Conservation (phyloP, 2,797 vertebrate genomes). For the Odontamblyopus rebecca region DNA sequence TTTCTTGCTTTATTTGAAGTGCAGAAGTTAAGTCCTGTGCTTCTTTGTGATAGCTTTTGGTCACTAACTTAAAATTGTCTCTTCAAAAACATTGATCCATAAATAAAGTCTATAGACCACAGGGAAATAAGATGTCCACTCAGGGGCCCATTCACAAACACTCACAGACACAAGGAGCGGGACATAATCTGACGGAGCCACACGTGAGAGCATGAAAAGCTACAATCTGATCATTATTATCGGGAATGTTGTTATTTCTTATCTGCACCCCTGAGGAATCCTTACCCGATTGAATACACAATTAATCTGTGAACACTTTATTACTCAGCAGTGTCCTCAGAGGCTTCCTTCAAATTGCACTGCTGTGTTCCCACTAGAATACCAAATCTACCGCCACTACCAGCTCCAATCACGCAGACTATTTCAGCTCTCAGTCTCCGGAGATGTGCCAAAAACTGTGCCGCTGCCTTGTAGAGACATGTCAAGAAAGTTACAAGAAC, state of each 20-base stretch:
- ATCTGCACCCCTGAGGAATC: constrained; percentile 43
- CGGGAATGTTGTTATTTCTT: constrained; percentile 51
- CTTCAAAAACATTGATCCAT: constrained; percentile 1
- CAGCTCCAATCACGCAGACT: constrained; percentile 16
- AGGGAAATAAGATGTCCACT: constrained; percentile 29
- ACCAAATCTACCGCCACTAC: constrained; percentile 15
- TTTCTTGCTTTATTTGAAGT: not conserved
- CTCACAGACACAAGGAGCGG: constrained; percentile 11
- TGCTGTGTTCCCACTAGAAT: constrained; percentile 20
- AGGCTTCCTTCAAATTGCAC: constrained; percentile 42
- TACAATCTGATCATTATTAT: constrained; percentile 45
- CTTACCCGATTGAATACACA: constrained; percentile 43
- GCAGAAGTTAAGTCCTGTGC: not conserved
- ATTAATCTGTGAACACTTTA: constrained; percentile 60
- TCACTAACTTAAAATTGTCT: constrained; percentile 1
- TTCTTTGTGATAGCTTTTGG: not conserved
- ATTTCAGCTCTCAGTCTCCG: constrained; percentile 21
- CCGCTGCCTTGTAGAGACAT: constrained; percentile 15
- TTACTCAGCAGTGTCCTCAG: constrained; percentile 23
- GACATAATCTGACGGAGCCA: constrained; percentile 26
- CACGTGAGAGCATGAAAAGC: constrained; percentile 21
- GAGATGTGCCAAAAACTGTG: constrained; percentile 1
- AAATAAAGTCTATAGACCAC: constrained; percentile 5
- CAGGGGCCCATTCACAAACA: not conserved
- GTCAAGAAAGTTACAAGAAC: not conserved